Conservation (phyloP, 2,888 invertebrate species). For the Seira sanloemensis region DNA sequence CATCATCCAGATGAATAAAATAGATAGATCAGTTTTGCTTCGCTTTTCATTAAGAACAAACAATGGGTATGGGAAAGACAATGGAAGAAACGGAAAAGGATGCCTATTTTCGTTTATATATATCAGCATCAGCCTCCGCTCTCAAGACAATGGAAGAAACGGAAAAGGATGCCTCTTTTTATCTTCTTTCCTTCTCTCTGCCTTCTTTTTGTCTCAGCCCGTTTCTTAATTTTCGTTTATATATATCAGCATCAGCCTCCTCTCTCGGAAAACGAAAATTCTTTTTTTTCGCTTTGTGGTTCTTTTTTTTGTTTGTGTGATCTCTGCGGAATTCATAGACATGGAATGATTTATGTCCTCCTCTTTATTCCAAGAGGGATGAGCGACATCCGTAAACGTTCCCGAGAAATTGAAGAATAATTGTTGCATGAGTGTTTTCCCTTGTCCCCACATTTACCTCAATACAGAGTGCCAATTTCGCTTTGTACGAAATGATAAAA, state of each 20-base stretch:
- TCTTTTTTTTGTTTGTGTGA: neutral
- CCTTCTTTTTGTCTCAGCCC: neutral
- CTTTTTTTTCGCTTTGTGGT: too few relatives aligned
- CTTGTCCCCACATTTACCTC: too few relatives aligned
- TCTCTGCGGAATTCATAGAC: constrained; percentile 4
- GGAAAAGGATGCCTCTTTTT: constrained; percentile 4
- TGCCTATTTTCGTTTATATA: too few relatives aligned
- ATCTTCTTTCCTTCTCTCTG: neutral
- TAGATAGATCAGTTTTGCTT: constrained; percentile 47
- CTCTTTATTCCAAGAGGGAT: neutral
- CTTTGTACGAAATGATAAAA: too few relatives aligned
- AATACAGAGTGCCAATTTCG: too few relatives aligned
- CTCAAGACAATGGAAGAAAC: constrained; percentile 9
- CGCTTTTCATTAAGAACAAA: constrained; percentile 51
- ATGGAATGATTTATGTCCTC: constrained; percentile 11
- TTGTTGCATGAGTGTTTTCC: too few relatives aligned
- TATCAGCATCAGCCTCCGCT: too few relatives aligned
- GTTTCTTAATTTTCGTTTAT: neutral
- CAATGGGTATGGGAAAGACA: constrained; percentile 27
- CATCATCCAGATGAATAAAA: constrained; percentile 42
- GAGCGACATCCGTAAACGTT: constrained; percentile 3
- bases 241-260: too few relatives aligned
- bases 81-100: constrained; percentile 13
- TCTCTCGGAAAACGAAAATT: too few relatives aligned
- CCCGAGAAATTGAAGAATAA: neutral